Conservation (phyloP, 2,888 invertebrate genomes). For the Agrochola macilenta region DNA sequence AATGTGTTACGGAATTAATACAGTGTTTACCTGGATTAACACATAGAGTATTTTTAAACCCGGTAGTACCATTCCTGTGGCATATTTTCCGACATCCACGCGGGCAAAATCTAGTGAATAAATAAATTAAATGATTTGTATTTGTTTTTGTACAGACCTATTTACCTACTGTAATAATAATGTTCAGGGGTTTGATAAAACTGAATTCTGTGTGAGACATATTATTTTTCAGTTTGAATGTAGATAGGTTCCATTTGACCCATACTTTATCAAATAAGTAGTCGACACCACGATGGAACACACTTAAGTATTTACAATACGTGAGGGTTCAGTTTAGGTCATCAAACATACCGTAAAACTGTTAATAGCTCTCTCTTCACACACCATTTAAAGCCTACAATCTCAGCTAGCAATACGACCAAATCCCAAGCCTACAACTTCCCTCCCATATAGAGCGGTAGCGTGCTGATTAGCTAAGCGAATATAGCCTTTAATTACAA, state of each 20-base stretch:
- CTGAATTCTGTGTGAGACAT: no score
- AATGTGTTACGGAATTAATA: no score
- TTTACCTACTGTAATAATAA: background rate
- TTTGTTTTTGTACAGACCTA: background rate
- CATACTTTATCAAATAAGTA: background rate
- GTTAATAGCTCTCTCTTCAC: background rate
- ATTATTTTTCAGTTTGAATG: background rate
- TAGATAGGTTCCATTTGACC: background rate
- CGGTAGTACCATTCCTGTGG: no score
- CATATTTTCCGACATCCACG: no score
- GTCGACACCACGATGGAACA: background rate
- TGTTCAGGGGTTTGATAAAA: background rate
- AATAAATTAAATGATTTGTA: background rate
- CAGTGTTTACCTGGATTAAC: no score
- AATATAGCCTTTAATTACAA: conserved; percentile 83
- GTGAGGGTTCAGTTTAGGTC: background rate
- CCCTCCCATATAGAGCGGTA: conserved; percentile 79
- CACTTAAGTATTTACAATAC: background rate
- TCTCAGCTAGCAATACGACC: conserved; percentile 46
- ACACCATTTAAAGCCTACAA: background rate
- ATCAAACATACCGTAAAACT: background rate
- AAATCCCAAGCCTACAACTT: conserved; percentile 67
- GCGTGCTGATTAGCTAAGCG: conserved; percentile 75
- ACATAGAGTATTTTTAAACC: no score
- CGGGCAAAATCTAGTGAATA: no score